Evolutionary conservation across 2,113 vertebrate genomes (phyloP).

Genomic region (Pteropus alecto): DNA sequence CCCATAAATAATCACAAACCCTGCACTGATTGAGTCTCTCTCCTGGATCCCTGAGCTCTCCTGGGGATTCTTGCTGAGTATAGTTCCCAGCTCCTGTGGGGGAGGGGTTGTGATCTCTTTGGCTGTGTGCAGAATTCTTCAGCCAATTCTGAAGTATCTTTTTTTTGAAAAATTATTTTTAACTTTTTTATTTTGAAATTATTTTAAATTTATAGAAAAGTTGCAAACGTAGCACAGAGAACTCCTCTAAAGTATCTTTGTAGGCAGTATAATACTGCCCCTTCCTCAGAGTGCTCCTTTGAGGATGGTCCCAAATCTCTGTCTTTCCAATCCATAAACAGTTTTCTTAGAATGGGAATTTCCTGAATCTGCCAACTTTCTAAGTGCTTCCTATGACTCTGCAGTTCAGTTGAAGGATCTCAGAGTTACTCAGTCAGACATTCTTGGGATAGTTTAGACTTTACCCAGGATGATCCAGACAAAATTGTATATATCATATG

Average conservation of each 20-base stretch:
- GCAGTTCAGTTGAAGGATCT: background rate
- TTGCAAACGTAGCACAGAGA: no score
- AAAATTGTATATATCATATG: background rate
- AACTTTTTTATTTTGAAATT: no score
- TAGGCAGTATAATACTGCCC: background rate
- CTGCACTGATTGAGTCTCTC: accelerated
- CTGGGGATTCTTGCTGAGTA: background rate
- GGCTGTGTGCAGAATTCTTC: background rate
- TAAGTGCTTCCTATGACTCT: background rate
- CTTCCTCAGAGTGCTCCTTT: background rate
- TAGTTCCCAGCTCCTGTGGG: background rate
- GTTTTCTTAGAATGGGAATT: background rate
- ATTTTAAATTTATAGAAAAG: no score
- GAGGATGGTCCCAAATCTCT: background rate
- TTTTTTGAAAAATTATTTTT: background rate
- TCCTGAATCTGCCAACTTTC: background rate
- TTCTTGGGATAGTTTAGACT: background rate
- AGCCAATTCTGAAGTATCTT: background rate
- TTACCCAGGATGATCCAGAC: background rate
- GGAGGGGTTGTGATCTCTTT: background rate
- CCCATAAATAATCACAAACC: no score
- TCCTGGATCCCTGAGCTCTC: background rate
- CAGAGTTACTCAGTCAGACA: background rate
- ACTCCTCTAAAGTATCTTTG: background rate
- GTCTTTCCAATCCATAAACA: background rate